phyloP scores from a whole-genome alignment of 2,888 invertebrate species.

The Thymelicus lineola region DNA sequence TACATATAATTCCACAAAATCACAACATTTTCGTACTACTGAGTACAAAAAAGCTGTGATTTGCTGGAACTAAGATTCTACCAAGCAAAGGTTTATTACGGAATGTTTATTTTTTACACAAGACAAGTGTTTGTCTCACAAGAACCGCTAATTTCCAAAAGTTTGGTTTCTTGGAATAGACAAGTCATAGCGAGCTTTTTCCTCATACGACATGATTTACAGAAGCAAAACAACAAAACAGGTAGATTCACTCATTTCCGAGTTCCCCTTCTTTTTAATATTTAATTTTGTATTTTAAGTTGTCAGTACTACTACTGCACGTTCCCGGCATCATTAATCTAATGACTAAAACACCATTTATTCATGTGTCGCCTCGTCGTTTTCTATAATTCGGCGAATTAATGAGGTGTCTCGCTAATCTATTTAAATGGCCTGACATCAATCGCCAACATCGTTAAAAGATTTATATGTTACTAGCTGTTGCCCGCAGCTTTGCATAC shows the following conservation, averaged over 20 bases:
- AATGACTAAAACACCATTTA: constrained; percentile 4
- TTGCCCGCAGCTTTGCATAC: too few relatives aligned
- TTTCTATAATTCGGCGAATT: constrained; percentile 34
- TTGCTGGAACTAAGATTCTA: too few relatives aligned
- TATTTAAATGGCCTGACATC: constrained; percentile 44
- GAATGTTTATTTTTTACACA: too few relatives aligned
- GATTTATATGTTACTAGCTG: constrained; percentile 44
- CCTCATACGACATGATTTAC: background rate
- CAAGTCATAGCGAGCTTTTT: constrained; percentile 5
- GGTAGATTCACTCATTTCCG: constrained; percentile 2
- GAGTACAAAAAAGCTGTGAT: too few relatives aligned
- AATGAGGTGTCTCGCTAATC: constrained; percentile 42
- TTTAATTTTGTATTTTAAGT: constrained; percentile 11
- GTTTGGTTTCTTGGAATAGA: background rate
- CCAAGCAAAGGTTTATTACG: too few relatives aligned
- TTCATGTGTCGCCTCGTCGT: background rate
- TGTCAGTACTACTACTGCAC: constrained; percentile 14
- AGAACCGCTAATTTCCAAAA: too few relatives aligned
- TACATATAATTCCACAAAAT: too few relatives aligned
- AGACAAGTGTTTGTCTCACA: too few relatives aligned
- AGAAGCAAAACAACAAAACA: constrained; percentile 14
- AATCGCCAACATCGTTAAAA: constrained; percentile 45
- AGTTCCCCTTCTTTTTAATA: background rate
- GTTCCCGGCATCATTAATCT: constrained; percentile 24
- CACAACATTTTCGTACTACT: too few relatives aligned